Evolutionary conservation across 92 coral and sea anemone species (phyloP).

Genomic region (Galaxea fascicularis): DNA sequence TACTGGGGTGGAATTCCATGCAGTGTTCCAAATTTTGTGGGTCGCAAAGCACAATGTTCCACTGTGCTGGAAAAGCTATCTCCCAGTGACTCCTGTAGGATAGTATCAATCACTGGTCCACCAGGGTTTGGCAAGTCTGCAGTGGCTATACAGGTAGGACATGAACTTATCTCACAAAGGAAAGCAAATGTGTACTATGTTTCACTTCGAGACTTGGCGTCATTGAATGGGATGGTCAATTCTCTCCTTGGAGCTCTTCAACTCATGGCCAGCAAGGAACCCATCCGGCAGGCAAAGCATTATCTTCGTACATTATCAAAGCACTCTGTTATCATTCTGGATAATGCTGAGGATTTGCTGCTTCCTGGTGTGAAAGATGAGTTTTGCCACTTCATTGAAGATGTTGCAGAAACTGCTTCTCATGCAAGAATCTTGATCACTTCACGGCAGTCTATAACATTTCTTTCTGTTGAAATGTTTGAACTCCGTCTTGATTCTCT

Average conservation of each 20-base stretch:
- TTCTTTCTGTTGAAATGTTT: slow-evolving; percentile 77
- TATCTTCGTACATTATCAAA: slow-evolving; percentile 64
- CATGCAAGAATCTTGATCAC: slow-evolving; percentile 81
- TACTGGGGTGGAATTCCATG: slow-evolving; percentile 93
- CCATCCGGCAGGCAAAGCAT: slow-evolving; percentile 83
- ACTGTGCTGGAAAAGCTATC: slow-evolving; percentile 71
- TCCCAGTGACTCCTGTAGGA: slow-evolving; percentile 67
- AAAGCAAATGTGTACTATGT: slow-evolving; percentile 77
- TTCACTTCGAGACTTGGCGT: slow-evolving; percentile 79
- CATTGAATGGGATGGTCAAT: slow-evolving; percentile 86
- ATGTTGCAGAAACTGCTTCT: slow-evolving; percentile 80
- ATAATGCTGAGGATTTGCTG: slow-evolving; percentile 96
- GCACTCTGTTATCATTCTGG: slow-evolving; percentile 85
- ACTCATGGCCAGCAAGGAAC: slow-evolving; percentile 79
- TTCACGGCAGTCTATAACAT: slow-evolving; percentile 77
- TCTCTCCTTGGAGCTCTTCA: slow-evolving; percentile 92
- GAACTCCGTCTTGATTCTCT: slow-evolving; percentile 71
- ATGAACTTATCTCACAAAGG: slow-evolving; percentile 74
- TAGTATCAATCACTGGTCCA: slow-evolving; percentile 91
- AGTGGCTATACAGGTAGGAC: slow-evolving; percentile 93
- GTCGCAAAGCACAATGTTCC: slow-evolving; percentile 81
- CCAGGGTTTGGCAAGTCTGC: slow-evolving; percentile 98
- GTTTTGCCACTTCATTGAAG: slow-evolving; percentile 82
- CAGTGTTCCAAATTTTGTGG: slow-evolving; percentile 86
- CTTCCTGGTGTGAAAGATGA: slow-evolving; percentile 62